Conservation (phyloP, 2,797 vertebrate genomes). For the Sorex maritimensis region DNA sequence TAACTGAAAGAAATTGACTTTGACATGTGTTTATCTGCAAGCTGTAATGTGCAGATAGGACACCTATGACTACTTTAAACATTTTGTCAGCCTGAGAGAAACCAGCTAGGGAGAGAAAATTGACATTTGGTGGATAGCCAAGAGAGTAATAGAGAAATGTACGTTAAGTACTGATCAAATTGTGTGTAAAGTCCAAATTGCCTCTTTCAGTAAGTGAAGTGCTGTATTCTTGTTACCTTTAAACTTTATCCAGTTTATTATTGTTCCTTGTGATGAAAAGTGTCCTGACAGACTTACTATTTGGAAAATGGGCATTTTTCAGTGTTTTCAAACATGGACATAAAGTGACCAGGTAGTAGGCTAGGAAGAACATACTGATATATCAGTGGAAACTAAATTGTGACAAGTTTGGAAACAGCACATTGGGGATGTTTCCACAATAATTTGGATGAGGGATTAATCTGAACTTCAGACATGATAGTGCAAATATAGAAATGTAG, state of each 20-base stretch:
- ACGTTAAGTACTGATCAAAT: background rate
- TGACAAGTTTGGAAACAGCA: background rate
- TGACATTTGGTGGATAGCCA: background rate
- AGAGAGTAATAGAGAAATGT: background rate
- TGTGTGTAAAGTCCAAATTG: background rate
- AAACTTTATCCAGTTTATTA: background rate
- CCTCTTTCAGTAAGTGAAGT: background rate
- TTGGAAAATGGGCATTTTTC: slow-evolving; percentile 3
- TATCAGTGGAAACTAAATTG: background rate
- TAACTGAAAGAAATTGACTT: background rate
- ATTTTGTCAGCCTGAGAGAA: background rate
- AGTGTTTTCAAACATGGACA: slow-evolving; percentile 15
- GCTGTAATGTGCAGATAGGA: background rate
- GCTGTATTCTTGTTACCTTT: background rate
- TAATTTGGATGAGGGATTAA: background rate
- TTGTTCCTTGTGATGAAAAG: slow-evolving; percentile 20
- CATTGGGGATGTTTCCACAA: background rate
- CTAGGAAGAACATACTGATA: background rate
- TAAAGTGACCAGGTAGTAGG: background rate
- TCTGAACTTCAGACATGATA: background rate
- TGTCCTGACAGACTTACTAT: background rate
- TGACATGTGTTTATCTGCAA: background rate
- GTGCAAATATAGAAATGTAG: background rate
- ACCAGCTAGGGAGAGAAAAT: background rate
- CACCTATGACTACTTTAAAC: background rate